A percentile compares a stretch with the other conserved stretches of the same genome.
Evolutionary conservation across 2,797 vertebrate genomes (phyloP).

Genomic region (Urosaurus nigricauda): DNA sequence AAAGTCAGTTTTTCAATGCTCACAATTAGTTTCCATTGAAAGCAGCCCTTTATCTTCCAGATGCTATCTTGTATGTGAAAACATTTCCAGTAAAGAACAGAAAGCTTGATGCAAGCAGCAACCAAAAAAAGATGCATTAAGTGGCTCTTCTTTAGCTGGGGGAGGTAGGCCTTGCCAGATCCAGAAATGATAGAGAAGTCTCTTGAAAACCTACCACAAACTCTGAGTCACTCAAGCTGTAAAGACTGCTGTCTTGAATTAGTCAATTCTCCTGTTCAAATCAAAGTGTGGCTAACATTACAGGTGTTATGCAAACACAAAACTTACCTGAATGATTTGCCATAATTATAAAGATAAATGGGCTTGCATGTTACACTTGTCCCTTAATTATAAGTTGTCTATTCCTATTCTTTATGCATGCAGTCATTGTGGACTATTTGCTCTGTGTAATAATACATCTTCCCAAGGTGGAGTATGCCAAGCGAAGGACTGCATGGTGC

Average conservation of each 20-base stretch:
- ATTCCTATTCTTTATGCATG: slow-evolving; percentile 7
- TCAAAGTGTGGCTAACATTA: slow-evolving; percentile 13
- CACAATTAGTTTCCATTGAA: slow-evolving; percentile 68
- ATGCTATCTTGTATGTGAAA: slow-evolving; percentile 51
- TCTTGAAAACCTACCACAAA: slow-evolving; percentile 24
- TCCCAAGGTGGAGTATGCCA: not conserved
- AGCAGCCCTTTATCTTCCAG: slow-evolving; percentile 65
- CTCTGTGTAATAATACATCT: not conserved
- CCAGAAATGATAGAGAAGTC: not conserved
- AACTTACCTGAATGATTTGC: slow-evolving; percentile 61
- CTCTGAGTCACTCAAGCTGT: not conserved
- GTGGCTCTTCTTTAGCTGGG: not conserved
- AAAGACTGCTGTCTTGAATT: slow-evolving; percentile 20
- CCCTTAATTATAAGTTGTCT: slow-evolving; percentile 36
- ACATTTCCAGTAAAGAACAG: slow-evolving; percentile 4
- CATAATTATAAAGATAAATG: slow-evolving; percentile 53
- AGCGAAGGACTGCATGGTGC: not conserved
- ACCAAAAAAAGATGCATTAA: slow-evolving; percentile 1
- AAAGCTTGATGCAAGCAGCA: not conserved
- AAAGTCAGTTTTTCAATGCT: slow-evolving; percentile 58
- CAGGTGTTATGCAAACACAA: slow-evolving; percentile 57
- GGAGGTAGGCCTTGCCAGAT: not conserved
- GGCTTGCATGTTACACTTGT: slow-evolving; percentile 24
- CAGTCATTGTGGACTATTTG: slow-evolving; percentile 1
- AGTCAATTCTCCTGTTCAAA: slow-evolving; percentile 14